phyloP scores from a whole-genome alignment of 2,113 vertebrate species.

The Brachyhypopomus gauderio region DNA sequence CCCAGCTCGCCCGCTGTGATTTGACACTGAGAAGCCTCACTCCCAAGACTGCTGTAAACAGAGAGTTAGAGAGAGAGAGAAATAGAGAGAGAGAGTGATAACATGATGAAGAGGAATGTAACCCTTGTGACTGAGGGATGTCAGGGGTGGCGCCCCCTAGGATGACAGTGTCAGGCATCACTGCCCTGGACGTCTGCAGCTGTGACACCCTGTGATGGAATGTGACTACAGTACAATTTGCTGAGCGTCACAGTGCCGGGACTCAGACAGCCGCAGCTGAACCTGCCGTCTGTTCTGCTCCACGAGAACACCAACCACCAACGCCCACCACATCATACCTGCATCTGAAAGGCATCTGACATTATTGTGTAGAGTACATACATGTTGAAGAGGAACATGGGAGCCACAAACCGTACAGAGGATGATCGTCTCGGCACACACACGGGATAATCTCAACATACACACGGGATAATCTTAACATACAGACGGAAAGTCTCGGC shows the following conservation, averaged over 20 bases:
- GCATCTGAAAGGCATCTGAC: not conserved
- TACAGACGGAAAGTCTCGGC: too few species aligned
- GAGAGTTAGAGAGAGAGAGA: conserved; percentile 21
- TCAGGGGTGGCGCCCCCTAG: not conserved
- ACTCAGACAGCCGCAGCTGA: not conserved
- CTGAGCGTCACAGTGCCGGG: not conserved
- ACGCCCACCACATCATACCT: not conserved
- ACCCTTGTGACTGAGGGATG: conserved; percentile 25
- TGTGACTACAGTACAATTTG: conserved; percentile 5
- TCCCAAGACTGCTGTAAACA: conserved; percentile 46
- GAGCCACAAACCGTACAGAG: not conserved
- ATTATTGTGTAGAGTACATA: not conserved
- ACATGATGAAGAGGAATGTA: conserved; percentile 33
- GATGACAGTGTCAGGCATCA: not conserved
- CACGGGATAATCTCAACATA: too few species aligned
- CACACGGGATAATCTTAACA: too few species aligned
- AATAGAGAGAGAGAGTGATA: conserved; percentile 27
- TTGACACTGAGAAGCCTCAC: conserved; percentile 45
- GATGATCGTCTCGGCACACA: too few species aligned
- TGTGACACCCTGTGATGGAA: not conserved
- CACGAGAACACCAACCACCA: not conserved
- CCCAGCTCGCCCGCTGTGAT: conserved; percentile 50
- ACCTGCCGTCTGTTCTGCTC: not conserved
- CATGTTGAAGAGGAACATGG: not conserved
- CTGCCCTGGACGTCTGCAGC: not conserved